A percentile compares a stretch with the other conserved stretches of the same genome.
phyloP scores from a whole-genome alignment of 2,888 invertebrate species.

The Calameuta filiformis region DNA sequence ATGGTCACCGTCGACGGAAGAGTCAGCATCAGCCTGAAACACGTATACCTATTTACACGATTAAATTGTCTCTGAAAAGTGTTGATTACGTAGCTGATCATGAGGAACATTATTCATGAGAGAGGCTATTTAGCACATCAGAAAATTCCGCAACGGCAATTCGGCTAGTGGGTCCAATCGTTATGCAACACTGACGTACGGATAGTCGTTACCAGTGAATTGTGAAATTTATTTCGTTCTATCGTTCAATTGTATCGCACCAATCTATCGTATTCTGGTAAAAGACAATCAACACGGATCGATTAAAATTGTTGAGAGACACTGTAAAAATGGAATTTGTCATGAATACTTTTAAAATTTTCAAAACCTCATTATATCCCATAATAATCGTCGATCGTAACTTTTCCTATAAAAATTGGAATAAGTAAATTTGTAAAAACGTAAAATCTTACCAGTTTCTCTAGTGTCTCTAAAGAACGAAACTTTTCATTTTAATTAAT shows the following conservation, averaged over 20 bases:
- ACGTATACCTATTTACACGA: slow-evolving; percentile 52
- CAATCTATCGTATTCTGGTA: background rate
- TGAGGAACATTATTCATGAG: slow-evolving; percentile 21
- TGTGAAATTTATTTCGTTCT: background rate
- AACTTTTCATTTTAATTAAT: background rate
- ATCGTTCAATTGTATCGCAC: background rate
- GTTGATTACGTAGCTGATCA: background rate
- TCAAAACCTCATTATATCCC: background rate
- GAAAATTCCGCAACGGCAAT: slow-evolving; percentile 11
- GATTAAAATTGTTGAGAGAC: background rate
- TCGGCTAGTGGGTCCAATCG: slow-evolving; percentile 13
- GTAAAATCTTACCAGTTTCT: background rate
- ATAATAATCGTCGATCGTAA: background rate
- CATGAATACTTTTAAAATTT: background rate
- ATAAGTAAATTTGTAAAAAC: background rate
- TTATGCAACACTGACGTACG: background rate
- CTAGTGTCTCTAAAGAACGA: background rate
- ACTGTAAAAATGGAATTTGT: background rate
- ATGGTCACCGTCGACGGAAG: slow-evolving; percentile 68
- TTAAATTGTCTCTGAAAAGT: slow-evolving; percentile 8
- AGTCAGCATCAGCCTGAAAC: slow-evolving; percentile 62
- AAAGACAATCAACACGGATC: background rate
- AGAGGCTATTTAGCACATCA: slow-evolving; percentile 3
- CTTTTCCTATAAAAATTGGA: background rate
- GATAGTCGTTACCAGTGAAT: background rate